phyloP scores from a whole-genome alignment of 2,888 invertebrate species.

The Cosmia pyralina region DNA sequence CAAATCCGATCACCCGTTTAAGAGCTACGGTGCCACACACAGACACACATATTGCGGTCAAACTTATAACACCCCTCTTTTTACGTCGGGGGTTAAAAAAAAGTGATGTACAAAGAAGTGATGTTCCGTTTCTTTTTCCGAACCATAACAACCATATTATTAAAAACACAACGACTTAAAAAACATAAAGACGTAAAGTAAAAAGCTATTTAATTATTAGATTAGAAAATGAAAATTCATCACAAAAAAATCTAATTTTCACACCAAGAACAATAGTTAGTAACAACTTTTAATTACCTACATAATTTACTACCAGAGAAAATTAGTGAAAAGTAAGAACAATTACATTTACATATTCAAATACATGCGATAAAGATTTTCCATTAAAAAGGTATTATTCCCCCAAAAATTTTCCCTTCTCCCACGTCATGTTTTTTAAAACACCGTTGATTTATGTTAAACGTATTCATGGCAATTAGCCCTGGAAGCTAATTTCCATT shows the following conservation, averaged over 20 bases:
- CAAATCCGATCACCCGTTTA: no score
- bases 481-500: slow-evolving; percentile 78
- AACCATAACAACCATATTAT: not conserved
- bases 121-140: not conserved
- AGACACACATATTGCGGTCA: no score
- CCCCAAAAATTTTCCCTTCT: slow-evolving; percentile 57
- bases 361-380: slow-evolving; percentile 62
- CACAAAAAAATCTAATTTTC: slow-evolving; percentile 6
- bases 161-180: not conserved
- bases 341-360: slow-evolving; percentile 62
- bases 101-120: no score
- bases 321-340: slow-evolving; percentile 40
- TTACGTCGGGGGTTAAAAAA: no score
- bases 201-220: not conserved
- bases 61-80: no score
- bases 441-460: slow-evolving; percentile 78
- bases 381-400: slow-evolving; percentile 65
- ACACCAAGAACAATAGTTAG: slow-evolving; percentile 24
- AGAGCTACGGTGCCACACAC: no score
- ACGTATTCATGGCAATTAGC: slow-evolving; percentile 81
- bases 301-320: slow-evolving; percentile 44
- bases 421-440: slow-evolving; percentile 78
- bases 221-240: not conserved
- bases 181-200: not conserved
- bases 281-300: slow-evolving; percentile 36